Evolutionary conservation across 2,888 invertebrate genomes (phyloP), one percentile per base, ranked within the genome.

Genomic region (Keiferia lycopersicella): DNA sequence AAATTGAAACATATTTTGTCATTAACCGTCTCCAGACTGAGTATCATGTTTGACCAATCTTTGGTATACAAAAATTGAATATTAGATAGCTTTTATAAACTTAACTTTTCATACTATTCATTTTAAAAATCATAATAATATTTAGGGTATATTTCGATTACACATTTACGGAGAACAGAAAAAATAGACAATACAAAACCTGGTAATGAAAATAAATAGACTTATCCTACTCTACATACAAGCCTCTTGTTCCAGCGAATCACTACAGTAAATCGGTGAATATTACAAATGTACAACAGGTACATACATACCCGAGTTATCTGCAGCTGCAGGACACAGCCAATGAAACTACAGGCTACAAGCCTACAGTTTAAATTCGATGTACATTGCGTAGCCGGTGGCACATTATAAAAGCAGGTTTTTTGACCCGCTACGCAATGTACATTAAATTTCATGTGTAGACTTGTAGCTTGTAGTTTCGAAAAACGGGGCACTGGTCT

Each of bases 291-390:
- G 51, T 63, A 57, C 63, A 63, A 57, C 26, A 16, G 45, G 65
- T 65, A 63, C 66, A 66, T 68, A 65, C 63, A n/a, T n/a, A n/a
- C 16, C 4, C 56, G 26, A 26, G 79, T 82, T 83, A 83, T 74
- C 84, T 84, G 82, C 72, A 83, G 75, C 84, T 84, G 82, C 72
- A 79, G 63, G 74, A 74, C 74, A 78, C 78, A 68, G 72, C 84
- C 88, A 91, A n/a, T n/a, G n/a, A n/a, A n/a, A n/a, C n/a, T n/a
- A n/a, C n/a, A n/a, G n/a, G n/a, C n/a, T n/a, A n/a, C n/a, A n/a
- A n/a, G n/a, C n/a, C n/a, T n/a, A n/a, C n/a, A n/a, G n/a, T n/a
- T n/a, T n/a, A n/a, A n/a, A n/a, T n/a, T n/a, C n/a, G n/a, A n/a
- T n/a, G n/a, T n/a, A n/a, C n/a, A n/a, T n/a, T n/a, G n/a, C n/a